Evolutionary conservation across 2,888 invertebrate species (phyloP), one percentile per base, ranked within the genome.

Genomic region (Polylopha cassiicola): DNA sequence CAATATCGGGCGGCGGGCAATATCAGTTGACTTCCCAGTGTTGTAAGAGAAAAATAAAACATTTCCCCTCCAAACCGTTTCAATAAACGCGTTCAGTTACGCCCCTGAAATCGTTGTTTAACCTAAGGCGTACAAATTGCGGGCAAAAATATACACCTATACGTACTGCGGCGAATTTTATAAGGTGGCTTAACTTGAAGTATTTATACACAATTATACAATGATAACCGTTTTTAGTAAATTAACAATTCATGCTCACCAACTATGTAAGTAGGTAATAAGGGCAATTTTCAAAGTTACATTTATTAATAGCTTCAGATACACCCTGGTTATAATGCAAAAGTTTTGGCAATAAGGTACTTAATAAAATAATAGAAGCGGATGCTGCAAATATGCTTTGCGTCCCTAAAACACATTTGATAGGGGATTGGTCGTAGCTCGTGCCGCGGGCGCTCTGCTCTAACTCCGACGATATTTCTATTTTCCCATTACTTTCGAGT

Each of bases 311-410:
- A n/a, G n/a, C n/a, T n/a, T n/a, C n/a, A n/a, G n/a, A n/a, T n/a
- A n/a, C n/a, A n/a, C n/a, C n/a, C n/a, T n/a, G n/a, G n/a, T n/a
- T n/a, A n/a, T n/a, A n/a, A n/a, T n/a, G n/a, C n/a, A n/a, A n/a
- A n/a, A n/a, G n/a, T n/a, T n/a, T n/a, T n/a, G n/a, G n/a, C n/a
- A n/a, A n/a, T n/a, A n/a, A n/a, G n/a, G n/a, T n/a, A n/a, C n/a
- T n/a, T n/a, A 41, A 50, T 55, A 48, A 50, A 48, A 52, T 52
- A 52, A 56, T 52, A 39, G 47, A 47, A 23, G 43, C 53, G 56
- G 58, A 53, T 57, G 57, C 51, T 44, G 47, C 48, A 47, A 59
- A 56, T 53, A 52, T 49, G 55, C 47, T 43, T 32, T 27, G 36
- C 44, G 44, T 43, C 46, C 44, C 43, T 42, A 13, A 37, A 28